phyloP scores from a whole-genome alignment of 2,797 vertebrate species.

The Micropoecilia bifurca region DNA sequence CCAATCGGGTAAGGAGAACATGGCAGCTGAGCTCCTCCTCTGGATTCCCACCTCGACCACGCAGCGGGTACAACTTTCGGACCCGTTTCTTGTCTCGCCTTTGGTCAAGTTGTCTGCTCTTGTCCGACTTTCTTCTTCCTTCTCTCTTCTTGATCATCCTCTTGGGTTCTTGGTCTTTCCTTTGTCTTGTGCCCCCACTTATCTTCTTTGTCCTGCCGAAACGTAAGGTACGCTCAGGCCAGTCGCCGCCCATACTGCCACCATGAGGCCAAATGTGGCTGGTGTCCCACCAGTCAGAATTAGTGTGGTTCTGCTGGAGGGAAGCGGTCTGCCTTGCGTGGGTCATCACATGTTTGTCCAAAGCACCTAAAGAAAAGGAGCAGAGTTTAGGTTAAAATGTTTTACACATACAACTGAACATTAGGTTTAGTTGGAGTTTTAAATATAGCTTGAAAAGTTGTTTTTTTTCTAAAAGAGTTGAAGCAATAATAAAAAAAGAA shows the following conservation, averaged over 20 bases:
- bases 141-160: slow-evolving; percentile 48
- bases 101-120: slow-evolving; percentile 51
- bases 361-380: slow-evolving; percentile 62
- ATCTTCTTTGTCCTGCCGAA: slow-evolving; percentile 81
- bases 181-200: slow-evolving; percentile 48
- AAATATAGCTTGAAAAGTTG: not conserved
- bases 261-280: slow-evolving; percentile 76
- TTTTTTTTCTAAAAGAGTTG: not conserved
- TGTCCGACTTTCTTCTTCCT: slow-evolving; percentile 27
- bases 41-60: slow-evolving; percentile 81
- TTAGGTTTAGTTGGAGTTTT: not conserved
- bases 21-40: slow-evolving; percentile 89
- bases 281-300: slow-evolving; percentile 68
- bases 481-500: not conserved
- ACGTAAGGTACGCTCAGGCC: slow-evolving; percentile 73
- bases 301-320: slow-evolving; percentile 63
- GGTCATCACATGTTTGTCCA: slow-evolving; percentile 86
- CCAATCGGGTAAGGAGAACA: slow-evolving; percentile 90
- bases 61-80: slow-evolving; percentile 90
- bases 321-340: slow-evolving; percentile 81
- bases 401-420: not conserved
- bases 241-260: slow-evolving; percentile 76
- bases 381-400: slow-evolving; percentile 26
- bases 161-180: slow-evolving; percentile 52
- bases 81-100: slow-evolving; percentile 70